Base-by-base conservation (phyloP, 1,140 invertebrate genomes). In the Atta texana region DNA sequence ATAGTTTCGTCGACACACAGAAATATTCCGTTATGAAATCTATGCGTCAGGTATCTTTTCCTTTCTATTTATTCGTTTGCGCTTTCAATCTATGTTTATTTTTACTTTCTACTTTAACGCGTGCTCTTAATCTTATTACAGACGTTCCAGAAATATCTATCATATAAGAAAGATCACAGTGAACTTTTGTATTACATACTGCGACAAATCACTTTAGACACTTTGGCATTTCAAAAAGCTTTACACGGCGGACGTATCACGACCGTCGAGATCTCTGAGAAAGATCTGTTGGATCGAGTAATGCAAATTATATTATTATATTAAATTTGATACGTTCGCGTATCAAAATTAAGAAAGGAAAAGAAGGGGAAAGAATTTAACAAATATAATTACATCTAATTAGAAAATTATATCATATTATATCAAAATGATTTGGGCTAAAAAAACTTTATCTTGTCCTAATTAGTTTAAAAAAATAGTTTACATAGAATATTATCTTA, bases 1-100 rank as follows among this genome's bases (percentile, higher is more conserved):
- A 99, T 94, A 99, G 98, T 92, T 99, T 99, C 95, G 98, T 99
- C 51, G 98, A 98, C 90, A 99, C 99, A 10, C 99, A 99, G 94
- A 99, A 99, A 94, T 99, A 98, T 95, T 98, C 98, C 90, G 98
- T 99, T 16, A 99, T 99, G 98, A 97, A 98, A 92, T 96, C 97
- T 49, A 99, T 99, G 99, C 96, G 97, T 95, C 97, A 98, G 96
- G 98, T 98, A 95, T 93, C 92, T 92, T 64, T 28, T 51, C 0
- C 49, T 21, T 39, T 31, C 39, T 39, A 39, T 39, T 61, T 53
- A n/a, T 82, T 85, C 28, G 12, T 1, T 61, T 24, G 12, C 57
- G 12, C 3, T 71, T 21, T 61, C 10, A 34, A 66, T 44, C 7
- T 57, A 3, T 2, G 16, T 61, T 51, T 68, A 21, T 21, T 69